These are phyloP conservation scores for Rousettus leschenaultii DNA, from an alignment of 2,113 vertebrate genomes.

Conservation along the genomic window DNA sequence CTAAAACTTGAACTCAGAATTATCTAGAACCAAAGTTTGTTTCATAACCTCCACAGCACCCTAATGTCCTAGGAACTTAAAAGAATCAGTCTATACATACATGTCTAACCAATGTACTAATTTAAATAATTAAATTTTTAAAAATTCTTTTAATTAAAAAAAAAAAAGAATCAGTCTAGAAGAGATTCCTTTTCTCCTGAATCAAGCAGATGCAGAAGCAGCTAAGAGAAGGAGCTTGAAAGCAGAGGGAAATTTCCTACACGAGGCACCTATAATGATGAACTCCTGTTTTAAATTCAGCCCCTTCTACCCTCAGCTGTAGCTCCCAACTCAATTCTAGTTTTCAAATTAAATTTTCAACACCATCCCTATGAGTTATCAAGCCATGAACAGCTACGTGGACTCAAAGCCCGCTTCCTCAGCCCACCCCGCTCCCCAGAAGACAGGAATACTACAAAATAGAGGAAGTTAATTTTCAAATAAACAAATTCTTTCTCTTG, in stretches of 20 bases:
- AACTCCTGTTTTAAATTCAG: neutral
- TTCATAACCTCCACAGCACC: neutral
- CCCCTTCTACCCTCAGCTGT: too few relatives aligned
- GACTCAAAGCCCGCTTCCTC: neutral
- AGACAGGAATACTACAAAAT: neutral
- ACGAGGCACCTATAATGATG: accelerated
- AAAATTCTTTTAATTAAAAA: too few relatives aligned
- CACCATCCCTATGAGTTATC: too few relatives aligned
- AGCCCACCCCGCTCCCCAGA: neutral
- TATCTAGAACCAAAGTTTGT: neutral
- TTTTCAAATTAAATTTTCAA: neutral
- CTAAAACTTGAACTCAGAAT: neutral
- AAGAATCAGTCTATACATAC: too few relatives aligned
- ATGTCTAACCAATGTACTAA: too few relatives aligned
- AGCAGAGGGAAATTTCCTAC: neutral
- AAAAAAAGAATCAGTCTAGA: too few relatives aligned
- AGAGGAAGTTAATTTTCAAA: neutral
- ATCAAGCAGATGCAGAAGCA: neutral
- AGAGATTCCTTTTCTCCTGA: neutral
- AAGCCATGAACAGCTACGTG: accelerated
- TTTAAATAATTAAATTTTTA: too few relatives aligned
- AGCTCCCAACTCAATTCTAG: neutral
- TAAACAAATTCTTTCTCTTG: neutral
- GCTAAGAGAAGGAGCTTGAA: neutral
- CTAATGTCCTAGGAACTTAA: neutral